phyloP scores from a whole-genome alignment of 2,797 vertebrate species.

The Ara ararauna region DNA sequence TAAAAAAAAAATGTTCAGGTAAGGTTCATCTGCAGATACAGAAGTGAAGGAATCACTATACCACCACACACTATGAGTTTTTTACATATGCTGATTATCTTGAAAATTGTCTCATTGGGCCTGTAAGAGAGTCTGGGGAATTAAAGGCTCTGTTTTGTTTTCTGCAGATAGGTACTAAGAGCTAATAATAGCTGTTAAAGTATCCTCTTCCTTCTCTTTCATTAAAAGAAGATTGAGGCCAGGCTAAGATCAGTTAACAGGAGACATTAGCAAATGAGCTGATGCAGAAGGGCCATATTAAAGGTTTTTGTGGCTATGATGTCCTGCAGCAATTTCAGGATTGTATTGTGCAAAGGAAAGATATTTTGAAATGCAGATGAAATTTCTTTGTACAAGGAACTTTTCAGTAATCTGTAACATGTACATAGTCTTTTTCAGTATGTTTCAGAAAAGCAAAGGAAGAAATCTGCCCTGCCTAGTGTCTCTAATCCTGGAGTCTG shows the following conservation, averaged over 20 bases:
- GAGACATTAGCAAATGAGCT: constrained; percentile 46
- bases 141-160: constrained; percentile 11
- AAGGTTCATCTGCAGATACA: neutral
- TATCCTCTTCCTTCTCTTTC: constrained; percentile 28
- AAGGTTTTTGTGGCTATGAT: neutral
- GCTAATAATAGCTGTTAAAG: constrained; percentile 63
- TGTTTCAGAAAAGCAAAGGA: neutral
- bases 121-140: neutral
- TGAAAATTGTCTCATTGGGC: neutral
- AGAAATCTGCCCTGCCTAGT: neutral
- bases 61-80: accelerated
- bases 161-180: neutral
- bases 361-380: neutral
- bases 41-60: neutral
- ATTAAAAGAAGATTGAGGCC: constrained; percentile 70
- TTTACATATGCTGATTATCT: neutral
- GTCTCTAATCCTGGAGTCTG: neutral
- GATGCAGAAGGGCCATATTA: neutral
- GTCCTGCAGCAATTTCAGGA: neutral
- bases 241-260: constrained; percentile 40
- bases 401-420: neutral
- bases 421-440: neutral
- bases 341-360: neutral
- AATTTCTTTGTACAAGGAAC: neutral
- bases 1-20: neutral